Base-by-base conservation (phyloP, 2,888 invertebrate species). In the Drosophila greeni region DNA sequence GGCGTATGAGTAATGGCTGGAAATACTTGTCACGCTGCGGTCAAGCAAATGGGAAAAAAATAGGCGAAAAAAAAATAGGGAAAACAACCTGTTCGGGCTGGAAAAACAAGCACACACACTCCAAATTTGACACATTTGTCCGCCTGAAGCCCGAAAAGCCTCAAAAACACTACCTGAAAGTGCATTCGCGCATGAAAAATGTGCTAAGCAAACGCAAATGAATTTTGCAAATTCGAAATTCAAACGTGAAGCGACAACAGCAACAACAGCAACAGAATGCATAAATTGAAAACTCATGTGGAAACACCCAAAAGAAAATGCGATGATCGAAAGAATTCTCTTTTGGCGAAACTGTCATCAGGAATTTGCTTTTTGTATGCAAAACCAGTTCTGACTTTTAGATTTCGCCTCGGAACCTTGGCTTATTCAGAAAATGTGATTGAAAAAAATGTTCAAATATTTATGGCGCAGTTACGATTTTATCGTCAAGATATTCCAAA, bases 121-220 rank as follows among this genome's bases (percentile, higher is more conserved):
- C 57, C 52, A 67, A 67, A 67, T 75, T 71, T 79, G 74, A 76
- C 76, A 76, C 76, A 79, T 79, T 76, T 68, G 64, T 69, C 61
- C 60, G 70, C 49, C 33, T 26, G 29, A 36, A 54, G 37, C 23
- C 51, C 51, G 37, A 36, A 51, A 51, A 62, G 61, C 40, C 64
- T 39, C 37, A 34, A 45, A 47, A 58, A 62, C 49, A 31, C 48
- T 67, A 72, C 49, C 54, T 65, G 49, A 70, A 62, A 66, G 66
- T 60, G 52, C 78, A 75, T 65, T 78, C 76, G 67, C 70, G 24
- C 43, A 58, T 75, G 61, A 70, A 76, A 82, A 81, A 82, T 76
- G 76, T 74, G 82, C 80, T 79, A 84, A 84, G 51, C 68, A 79
- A 81, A 84, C 70, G 72, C 80, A 72, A 82, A 82, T 73, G 60